Evolutionary conservation across 2,113 vertebrate genomes (phyloP), one percentile per base, ranked within the genome.

Genomic region (Piprites chloris): DNA sequence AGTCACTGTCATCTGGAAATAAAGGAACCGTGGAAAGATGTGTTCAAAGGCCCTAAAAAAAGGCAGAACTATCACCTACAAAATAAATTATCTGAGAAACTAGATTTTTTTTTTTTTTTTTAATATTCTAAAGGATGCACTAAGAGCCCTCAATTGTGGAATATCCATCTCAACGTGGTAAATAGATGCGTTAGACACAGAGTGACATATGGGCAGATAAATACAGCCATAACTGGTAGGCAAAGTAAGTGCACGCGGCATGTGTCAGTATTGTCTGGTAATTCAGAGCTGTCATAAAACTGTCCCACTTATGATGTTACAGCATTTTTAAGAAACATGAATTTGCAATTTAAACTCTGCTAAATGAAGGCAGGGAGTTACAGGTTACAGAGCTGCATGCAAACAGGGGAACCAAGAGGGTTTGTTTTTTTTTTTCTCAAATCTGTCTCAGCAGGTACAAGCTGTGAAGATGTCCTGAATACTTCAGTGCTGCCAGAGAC

Each of bases 311-410:
- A 96, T 91, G 97, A 95, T 95, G 95, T 96, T 97, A 94, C 90
- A 96, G 95, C 96, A 97, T 95, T 97, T 97, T 95, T 96, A 97
- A 97, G 96, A 94, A 97, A 97, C 95, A 97, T 96, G 95, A 95
- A 96, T 96, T 97, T 96, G 94, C 96, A 96, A 96, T 96, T 97
- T 96, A 96, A 97, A 96, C 96, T 96, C 93, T 87, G 85, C 63
- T 97, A 97, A 96, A 93, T 39, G 95, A 95, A 96, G 79, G 85
- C 85, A 92, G 91, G 96, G 93, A 94, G 89, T 95, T 97, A 78
- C 96, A 97, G 91, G 94, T 97, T 97, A 95, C 87, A 71, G 89
- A 95, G 79, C 89, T 96, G 89, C 94, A 96, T 93, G 93, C 88
- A 96, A 95, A 97, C 83, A 67, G 85, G 69, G 73, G 76, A 94